Conservation (phyloP, 1,140 invertebrate genomes). For the Aphaenogaster ashmeadi region DNA sequence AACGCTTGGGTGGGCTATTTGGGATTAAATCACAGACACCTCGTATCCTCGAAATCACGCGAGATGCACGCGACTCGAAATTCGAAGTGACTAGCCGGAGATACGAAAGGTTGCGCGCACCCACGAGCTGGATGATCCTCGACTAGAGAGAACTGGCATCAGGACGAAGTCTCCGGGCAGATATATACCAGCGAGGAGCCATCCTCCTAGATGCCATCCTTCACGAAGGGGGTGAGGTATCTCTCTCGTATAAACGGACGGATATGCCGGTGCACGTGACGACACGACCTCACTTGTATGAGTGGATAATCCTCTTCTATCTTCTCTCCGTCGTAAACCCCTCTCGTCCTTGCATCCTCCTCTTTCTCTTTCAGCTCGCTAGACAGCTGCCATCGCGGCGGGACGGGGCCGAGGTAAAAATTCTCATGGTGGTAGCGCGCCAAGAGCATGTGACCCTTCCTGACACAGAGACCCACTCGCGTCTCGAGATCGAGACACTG, state of each 20-base stretch:
- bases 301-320: conserved; percentile 58
- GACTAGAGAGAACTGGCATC: conserved; percentile 83
- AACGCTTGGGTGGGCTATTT: not conserved
- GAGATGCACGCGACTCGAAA: conserved; percentile 22
- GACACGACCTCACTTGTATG: conserved; percentile 45
- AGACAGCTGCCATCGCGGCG: conserved; percentile 21
- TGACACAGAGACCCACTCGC: conserved; percentile 87
- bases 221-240: conserved; percentile 79
- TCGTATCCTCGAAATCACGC: conserved; percentile 23
- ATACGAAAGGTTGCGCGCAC: conserved; percentile 76
- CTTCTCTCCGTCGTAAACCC: conserved; percentile 12
- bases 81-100: conserved; percentile 15
- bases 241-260: conserved; percentile 76
- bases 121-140: conserved; percentile 79
- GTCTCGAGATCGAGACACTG: conserved; percentile 64
- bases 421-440: conserved; percentile 69
- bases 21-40: conserved; percentile 40
- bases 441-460: conserved; percentile 84
- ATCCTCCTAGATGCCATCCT: conserved; percentile 56
- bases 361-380: conserved; percentile 34
- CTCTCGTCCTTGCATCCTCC: conserved; percentile 40
- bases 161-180: conserved; percentile 76
- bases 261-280: conserved; percentile 43
- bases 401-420: conserved; percentile 39
- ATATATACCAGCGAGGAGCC: conserved; percentile 83